phyloP scores from a whole-genome alignment of 2,888 invertebrate species.

The Cheilosia pagana region DNA sequence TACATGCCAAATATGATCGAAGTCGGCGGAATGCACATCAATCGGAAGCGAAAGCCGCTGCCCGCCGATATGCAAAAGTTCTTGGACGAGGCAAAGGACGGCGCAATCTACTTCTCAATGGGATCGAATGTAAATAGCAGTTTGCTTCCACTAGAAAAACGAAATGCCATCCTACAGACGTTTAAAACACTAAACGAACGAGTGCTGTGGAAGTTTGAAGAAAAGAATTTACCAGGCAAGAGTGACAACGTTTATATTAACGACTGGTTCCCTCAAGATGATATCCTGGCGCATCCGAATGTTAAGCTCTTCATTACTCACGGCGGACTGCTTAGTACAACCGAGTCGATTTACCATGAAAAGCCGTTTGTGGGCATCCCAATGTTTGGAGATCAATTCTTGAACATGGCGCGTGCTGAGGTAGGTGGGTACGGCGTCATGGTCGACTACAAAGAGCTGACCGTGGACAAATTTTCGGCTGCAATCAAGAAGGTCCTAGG shows the following conservation, averaged over 20 bases:
- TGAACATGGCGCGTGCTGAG: conserved; percentile 84
- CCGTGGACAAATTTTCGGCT: conserved; percentile 76
- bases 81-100: conserved; percentile 82
- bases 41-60: conserved; percentile 78
- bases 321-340: conserved; percentile 84
- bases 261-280: conserved; percentile 84
- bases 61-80: conserved; percentile 82
- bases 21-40: conserved; percentile 83
- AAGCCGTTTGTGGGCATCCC: conserved; percentile 84
- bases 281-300: conserved; percentile 84
- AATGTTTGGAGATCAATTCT: conserved; percentile 84
- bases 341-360: conserved; percentile 84
- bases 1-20: conserved; percentile 83
- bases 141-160: conserved; percentile 78
- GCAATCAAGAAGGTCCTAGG: conserved; percentile 76
- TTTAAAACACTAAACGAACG: conserved; percentile 81
- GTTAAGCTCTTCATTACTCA: conserved; percentile 84
- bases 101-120: conserved; percentile 84
- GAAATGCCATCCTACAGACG: conserved; percentile 77
- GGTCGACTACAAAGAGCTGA: conserved; percentile 80
- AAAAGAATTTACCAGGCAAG: conserved; percentile 78
- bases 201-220: conserved; percentile 84
- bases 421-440: conserved; percentile 82
- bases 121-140: conserved; percentile 82
- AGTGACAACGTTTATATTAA: conserved; percentile 81